Percentiles rank a stretch among this genome's conserved stretches.
These are phyloP conservation scores for Isaurus tuberculatus DNA, from an alignment of 92 coral and sea anemone genomes.

Conservation along the genomic window DNA sequence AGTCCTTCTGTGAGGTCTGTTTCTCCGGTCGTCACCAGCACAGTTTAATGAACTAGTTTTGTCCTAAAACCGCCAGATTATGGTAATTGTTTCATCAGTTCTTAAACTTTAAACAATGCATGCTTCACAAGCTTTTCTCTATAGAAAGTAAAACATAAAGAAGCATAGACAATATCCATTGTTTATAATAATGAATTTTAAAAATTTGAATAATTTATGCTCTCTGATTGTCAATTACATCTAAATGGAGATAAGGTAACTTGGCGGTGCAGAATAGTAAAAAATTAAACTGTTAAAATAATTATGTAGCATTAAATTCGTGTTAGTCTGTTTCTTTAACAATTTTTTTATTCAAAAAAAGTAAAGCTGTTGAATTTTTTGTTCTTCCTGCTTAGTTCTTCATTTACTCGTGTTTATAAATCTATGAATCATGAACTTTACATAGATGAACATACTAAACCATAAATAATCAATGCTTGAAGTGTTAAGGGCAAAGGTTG, in stretches of 20 bases:
- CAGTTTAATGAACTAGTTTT: not conserved
- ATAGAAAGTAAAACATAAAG: not conserved
- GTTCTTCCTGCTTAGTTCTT: not conserved
- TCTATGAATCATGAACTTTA: no score
- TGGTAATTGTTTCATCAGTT: not conserved
- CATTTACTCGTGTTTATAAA: not conserved
- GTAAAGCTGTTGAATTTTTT: not conserved
- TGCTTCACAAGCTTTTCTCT: no score
- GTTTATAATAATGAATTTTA: not conserved
- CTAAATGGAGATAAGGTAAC: no score
- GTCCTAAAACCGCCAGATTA: not conserved
- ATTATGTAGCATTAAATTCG: not conserved
- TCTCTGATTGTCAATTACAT: no score
- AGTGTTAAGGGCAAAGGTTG: no score
- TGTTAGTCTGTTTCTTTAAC: not conserved
- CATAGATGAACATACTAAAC: not conserved
- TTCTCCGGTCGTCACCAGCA: constrained; percentile 17
- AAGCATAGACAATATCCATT: not conserved
- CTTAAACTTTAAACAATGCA: no score
- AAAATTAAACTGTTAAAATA: not conserved
- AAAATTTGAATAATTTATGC: not conserved
- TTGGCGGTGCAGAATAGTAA: not conserved
- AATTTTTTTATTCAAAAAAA: not conserved
- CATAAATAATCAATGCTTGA: no score
- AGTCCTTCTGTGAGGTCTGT: not conserved